Evolutionary conservation across 2,888 invertebrate species (phyloP).

Genomic region (Diploptera punctata): DNA sequence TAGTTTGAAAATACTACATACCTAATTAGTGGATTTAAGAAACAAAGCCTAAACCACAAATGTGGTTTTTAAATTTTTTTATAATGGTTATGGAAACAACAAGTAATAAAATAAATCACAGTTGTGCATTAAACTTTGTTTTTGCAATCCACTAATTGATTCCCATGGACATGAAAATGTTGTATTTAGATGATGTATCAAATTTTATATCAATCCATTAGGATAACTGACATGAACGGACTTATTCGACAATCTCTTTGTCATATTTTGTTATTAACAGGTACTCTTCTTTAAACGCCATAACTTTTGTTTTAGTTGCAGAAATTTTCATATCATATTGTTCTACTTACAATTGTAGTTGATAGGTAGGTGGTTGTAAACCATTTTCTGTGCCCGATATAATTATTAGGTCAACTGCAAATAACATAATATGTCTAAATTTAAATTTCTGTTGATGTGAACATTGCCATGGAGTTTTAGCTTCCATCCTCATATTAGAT

Average conservation of each 20-base stretch:
- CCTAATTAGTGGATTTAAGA: no score
- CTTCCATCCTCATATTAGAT: background rate
- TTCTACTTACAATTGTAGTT: background rate
- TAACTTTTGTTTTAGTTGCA: background rate
- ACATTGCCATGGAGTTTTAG: background rate
- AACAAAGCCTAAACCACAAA: no score
- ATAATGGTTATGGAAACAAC: no score
- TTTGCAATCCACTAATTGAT: no score
- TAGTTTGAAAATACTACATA: no score
- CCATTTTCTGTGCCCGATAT: background rate
- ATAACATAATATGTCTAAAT: background rate
- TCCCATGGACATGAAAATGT: background rate
- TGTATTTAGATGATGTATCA: background rate
- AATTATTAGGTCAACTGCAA: background rate
- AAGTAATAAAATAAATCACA: no score
- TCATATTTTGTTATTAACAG: background rate
- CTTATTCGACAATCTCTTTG: background rate
- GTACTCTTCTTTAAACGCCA: background rate
- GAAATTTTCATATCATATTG: background rate
- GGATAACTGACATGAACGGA: background rate
- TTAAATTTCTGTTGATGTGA: background rate
- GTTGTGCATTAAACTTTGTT: no score
- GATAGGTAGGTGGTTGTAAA: background rate
- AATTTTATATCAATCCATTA: background rate
- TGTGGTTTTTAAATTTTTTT: no score